Conservation (phyloP, 1,140 invertebrate genomes). For the Rhyzopertha dominica region DNA sequence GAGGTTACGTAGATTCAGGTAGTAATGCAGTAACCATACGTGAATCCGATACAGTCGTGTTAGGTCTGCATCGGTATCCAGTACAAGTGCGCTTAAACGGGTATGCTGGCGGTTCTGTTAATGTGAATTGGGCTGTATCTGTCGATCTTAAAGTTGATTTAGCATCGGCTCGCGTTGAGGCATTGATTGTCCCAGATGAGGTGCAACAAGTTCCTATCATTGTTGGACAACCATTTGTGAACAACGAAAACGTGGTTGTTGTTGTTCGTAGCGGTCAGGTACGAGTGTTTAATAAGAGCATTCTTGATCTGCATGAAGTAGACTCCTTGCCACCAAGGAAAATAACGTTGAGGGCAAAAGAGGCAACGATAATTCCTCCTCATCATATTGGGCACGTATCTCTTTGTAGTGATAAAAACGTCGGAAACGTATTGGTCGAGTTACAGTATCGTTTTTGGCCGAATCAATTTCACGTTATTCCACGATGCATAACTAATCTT, state of each 20-base stretch:
- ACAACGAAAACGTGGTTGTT: slow-evolving; percentile 15
- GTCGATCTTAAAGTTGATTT: slow-evolving; percentile 18
- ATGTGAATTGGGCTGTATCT: not conserved
- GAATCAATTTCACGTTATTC: slow-evolving; percentile 1
- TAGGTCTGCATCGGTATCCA: too few relatives aligned
- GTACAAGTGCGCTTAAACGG: too few relatives aligned
- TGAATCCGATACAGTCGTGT: too few relatives aligned
- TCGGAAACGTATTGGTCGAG: slow-evolving; percentile 8
- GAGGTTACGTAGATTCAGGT: too few relatives aligned
- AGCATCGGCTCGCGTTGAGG: slow-evolving; percentile 13
- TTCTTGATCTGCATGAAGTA: slow-evolving; percentile 17
- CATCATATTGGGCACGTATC: slow-evolving; percentile 4
- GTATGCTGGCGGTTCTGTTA: not conserved
- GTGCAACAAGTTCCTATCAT: slow-evolving; percentile 20
- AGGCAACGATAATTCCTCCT: slow-evolving; percentile 16
- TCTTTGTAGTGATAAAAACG: slow-evolving; percentile 1
- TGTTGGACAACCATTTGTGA: slow-evolving; percentile 23
- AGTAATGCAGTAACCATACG: too few relatives aligned
- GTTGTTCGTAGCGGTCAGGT: slow-evolving; percentile 13
- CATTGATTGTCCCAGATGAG: slow-evolving; percentile 19
- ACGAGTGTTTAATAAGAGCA: slow-evolving; percentile 14
- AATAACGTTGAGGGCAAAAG: slow-evolving; percentile 11
- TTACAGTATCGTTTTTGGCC: not conserved
- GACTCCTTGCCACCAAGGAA: slow-evolving; percentile 16
- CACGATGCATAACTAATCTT: not conserved